A percentile compares a stretch with the other conserved stretches of the same genome.
phyloP scores from a whole-genome alignment of 2,797 vertebrate species.

The Iguana delicatissima region DNA sequence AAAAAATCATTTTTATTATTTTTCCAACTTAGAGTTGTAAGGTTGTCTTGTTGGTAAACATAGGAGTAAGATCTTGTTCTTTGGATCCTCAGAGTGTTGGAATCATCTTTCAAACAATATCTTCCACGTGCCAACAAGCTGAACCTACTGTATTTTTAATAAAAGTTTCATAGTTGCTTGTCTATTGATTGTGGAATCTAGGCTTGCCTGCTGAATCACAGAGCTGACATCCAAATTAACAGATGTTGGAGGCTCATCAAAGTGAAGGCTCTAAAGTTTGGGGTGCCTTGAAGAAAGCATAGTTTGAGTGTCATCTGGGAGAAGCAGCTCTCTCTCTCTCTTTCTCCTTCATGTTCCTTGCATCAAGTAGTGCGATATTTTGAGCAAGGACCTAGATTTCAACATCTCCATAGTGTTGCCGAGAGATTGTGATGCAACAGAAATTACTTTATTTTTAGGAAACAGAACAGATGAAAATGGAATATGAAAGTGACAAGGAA shows the following conservation, averaged over 20 bases:
- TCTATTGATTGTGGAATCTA: background rate
- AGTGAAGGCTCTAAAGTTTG: background rate
- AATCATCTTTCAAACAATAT: background rate
- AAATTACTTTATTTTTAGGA: slow-evolving; percentile 77
- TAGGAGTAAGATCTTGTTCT: background rate
- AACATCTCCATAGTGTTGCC: background rate
- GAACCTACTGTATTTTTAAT: background rate
- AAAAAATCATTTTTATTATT: background rate
- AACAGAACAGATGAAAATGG: slow-evolving; percentile 71
- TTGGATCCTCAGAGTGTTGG: background rate
- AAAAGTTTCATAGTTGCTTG: background rate
- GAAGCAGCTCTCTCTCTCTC: background rate
- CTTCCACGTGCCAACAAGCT: background rate
- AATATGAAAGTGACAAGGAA: slow-evolving; percentile 82
- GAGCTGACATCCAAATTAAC: background rate
- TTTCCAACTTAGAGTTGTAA: background rate
- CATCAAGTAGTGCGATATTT: background rate
- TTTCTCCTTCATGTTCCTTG: background rate
- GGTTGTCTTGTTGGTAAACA: background rate
- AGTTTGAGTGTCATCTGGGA: background rate
- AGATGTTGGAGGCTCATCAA: background rate
- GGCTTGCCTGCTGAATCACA: background rate
- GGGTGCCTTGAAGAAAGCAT: background rate
- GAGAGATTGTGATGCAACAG: background rate
- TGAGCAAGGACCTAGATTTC: background rate